A percentile compares a stretch with the other conserved stretches of the same genome.
phyloP scores from a whole-genome alignment of 2,888 invertebrate species.

The Leptinotarsa peninsularis region DNA sequence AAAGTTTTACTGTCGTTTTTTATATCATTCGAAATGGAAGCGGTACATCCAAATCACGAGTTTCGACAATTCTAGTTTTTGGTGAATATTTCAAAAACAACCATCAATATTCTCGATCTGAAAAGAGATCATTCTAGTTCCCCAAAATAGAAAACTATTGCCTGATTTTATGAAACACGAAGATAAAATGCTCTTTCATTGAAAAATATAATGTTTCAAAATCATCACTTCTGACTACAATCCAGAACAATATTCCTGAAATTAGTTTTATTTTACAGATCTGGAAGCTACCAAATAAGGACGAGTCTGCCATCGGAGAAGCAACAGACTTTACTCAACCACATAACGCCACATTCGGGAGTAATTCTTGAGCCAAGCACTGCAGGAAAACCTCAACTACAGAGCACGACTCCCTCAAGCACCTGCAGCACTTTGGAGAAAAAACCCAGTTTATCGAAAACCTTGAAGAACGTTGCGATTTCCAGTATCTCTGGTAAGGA shows the following conservation, averaged over 20 bases:
- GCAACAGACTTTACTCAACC: conserved; percentile 64
- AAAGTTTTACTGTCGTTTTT: too few species aligned
- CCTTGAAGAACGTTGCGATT: conserved; percentile 71
- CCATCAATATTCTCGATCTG: too few species aligned
- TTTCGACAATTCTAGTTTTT: too few species aligned
- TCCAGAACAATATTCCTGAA: neutral
- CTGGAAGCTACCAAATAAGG: conserved; percentile 73
- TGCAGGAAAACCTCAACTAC: conserved; percentile 57
- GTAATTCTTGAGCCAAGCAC: conserved; percentile 65
- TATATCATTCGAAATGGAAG: too few species aligned
- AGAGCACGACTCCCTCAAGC: conserved; percentile 44
- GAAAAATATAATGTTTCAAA: neutral
- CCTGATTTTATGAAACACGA: too few species aligned
- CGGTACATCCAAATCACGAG: too few species aligned
- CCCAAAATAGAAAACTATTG: too few species aligned
- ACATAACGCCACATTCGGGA: conserved; percentile 62
- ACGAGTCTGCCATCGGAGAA: conserved; percentile 68
- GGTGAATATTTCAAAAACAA: too few species aligned
- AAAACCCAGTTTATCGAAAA: conserved; percentile 66
- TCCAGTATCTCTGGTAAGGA: conserved; percentile 61
- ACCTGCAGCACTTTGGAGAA: conserved; percentile 54
- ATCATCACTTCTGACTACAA: neutral
- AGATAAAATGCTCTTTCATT: too few species aligned
- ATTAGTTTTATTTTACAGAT: conserved; percentile 65
- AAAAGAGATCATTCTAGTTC: too few species aligned